Evolutionary conservation across 2,888 invertebrate species (phyloP).

Genomic region (Bhutanitis thaidina): DNA sequence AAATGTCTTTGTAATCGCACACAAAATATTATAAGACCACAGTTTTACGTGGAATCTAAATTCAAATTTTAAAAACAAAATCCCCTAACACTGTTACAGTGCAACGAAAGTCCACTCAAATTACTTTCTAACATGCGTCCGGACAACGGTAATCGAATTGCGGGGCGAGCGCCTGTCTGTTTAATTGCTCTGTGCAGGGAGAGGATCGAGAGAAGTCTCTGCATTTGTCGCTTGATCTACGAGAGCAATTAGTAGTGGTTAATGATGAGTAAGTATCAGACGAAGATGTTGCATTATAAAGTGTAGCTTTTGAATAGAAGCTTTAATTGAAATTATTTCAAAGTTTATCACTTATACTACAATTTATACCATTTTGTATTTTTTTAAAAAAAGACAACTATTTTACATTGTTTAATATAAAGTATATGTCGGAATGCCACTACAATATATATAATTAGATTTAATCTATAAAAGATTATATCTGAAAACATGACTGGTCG

Average conservation of each 20-base stretch:
- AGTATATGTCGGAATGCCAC: no score
- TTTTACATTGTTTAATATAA: no score
- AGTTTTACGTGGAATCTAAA: not conserved
- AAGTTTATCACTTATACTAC: no score
- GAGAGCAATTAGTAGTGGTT: slow-evolving; percentile 35
- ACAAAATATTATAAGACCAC: no score
- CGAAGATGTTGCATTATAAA: not conserved
- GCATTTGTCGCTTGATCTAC: slow-evolving; percentile 31
- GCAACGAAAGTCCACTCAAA: slow-evolving; percentile 43
- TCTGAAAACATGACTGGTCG: no score
- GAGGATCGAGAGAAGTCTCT: slow-evolving; percentile 30
- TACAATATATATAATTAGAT: no score
- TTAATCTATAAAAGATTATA: no score
- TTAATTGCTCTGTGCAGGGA: slow-evolving; percentile 39
- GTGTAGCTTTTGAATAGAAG: no score
- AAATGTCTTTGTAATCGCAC: no score
- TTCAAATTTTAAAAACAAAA: slow-evolving; percentile 14
- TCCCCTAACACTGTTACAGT: slow-evolving; percentile 24
- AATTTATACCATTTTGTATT: no score
- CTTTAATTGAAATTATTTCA: no score
- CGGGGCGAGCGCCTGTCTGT: slow-evolving; percentile 36
- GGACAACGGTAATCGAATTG: slow-evolving; percentile 45
- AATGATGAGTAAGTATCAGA: slow-evolving; percentile 22
- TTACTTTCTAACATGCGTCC: slow-evolving; percentile 49
- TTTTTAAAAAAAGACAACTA: no score